Evolutionary conservation across 2,113 vertebrate genomes (phyloP).

Genomic region (Sminthopsis crassicaudata): DNA sequence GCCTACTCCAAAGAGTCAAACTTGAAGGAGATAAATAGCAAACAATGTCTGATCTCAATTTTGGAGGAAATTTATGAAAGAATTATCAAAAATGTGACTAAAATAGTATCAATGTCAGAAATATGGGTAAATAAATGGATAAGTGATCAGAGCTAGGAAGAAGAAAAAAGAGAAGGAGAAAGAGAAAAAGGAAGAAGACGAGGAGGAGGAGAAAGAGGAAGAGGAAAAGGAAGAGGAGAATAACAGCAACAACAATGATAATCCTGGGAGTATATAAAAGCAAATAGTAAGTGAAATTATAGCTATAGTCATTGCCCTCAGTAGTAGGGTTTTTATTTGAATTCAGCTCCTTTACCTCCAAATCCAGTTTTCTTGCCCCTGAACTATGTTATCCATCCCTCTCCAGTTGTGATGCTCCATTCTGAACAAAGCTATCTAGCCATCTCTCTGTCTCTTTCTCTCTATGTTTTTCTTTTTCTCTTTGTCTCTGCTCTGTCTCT

Average conservation of each 20-base stretch:
- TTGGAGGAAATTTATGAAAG: background rate
- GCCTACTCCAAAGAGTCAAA: background rate
- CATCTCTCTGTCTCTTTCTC: too few relatives aligned
- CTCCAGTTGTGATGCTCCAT: too few relatives aligned
- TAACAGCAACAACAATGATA: background rate
- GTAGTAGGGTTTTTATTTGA: background rate
- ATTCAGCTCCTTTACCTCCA: background rate
- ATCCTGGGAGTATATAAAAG: background rate
- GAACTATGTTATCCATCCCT: too few relatives aligned
- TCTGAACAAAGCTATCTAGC: background rate
- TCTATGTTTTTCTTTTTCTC: too few relatives aligned
- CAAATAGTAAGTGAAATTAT: background rate
- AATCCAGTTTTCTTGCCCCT: background rate
- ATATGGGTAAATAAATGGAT: background rate
- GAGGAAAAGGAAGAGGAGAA: too few relatives aligned
- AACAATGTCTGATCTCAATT: background rate
- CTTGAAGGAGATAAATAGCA: background rate
- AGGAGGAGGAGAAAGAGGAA: too few relatives aligned
- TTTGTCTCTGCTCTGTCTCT: too few relatives aligned
- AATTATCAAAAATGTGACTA: background rate
- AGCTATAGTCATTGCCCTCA: background rate
- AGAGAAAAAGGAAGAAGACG: too few relatives aligned
- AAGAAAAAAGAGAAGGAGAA: background rate
- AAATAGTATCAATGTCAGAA: background rate
- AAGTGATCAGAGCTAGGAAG: background rate